Conservation (phyloP, 2,113 vertebrate genomes). For the Gorilla gorilla region DNA sequence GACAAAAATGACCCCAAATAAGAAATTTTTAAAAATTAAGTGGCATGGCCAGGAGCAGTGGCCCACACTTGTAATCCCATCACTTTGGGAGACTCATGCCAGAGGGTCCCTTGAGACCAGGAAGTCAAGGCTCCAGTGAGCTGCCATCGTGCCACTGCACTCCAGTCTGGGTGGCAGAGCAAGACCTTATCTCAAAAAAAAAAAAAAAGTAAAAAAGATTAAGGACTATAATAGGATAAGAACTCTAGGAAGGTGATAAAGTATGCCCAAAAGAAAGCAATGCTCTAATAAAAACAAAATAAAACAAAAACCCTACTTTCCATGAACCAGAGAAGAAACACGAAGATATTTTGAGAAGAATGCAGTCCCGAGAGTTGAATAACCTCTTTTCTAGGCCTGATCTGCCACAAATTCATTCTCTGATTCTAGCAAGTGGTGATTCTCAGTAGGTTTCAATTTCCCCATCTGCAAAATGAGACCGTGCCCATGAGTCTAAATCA, state of each 20-base stretch:
- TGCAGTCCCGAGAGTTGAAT: rapidly evolving
- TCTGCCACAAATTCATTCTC: not conserved
- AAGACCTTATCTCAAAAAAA: no score
- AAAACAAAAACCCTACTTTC: not conserved
- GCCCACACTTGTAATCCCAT: no score
- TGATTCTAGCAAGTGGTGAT: not conserved
- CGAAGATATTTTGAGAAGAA: not conserved
- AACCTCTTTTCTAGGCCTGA: no score
- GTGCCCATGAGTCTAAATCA: no score
- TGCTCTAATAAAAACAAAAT: not conserved
- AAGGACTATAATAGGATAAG: not conserved
- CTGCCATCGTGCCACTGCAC: no score
- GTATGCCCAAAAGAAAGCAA: not conserved
- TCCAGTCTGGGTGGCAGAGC: no score
- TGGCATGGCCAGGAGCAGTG: no score
- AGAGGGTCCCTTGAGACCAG: no score
- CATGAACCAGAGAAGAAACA: not conserved
- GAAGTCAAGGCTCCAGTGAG: no score
- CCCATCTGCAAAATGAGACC: not conserved
- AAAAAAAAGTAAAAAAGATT: no score
- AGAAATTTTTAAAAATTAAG: not conserved
- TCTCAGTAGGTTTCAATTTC: not conserved
- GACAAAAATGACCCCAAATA: not conserved
- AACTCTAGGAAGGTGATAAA: not conserved
- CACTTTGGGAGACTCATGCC: no score